These are phyloP conservation scores for Capra hircus DNA, from an alignment of 2,113 vertebrate genomes.

Conservation along the genomic window DNA sequence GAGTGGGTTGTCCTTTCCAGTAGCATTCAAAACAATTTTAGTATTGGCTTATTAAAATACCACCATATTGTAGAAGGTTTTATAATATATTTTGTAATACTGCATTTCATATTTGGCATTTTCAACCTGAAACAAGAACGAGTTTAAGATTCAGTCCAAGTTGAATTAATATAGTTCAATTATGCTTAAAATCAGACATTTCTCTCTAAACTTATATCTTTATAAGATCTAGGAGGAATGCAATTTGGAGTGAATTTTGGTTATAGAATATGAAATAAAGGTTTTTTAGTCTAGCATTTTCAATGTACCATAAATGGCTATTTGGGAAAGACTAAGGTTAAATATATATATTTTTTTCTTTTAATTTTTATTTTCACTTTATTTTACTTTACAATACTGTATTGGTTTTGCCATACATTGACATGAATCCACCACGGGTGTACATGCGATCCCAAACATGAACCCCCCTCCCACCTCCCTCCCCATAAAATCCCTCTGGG, in stretches of 20 bases:
- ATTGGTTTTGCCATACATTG: too few species aligned
- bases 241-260: neutral
- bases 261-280: slow-evolving; percentile 8
- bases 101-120: slow-evolving; percentile 61
- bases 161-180: slow-evolving; percentile 62
- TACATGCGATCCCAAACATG: too few species aligned
- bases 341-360: too few species aligned
- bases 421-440: too few species aligned
- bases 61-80: slow-evolving; percentile 21
- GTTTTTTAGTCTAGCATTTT: slow-evolving; percentile 12
- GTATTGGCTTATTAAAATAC: slow-evolving; percentile 63
- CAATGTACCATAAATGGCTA: neutral
- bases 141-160: slow-evolving; percentile 34
- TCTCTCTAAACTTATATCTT: slow-evolving; percentile 29
- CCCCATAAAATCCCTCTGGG: too few species aligned
- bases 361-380: too few species aligned
- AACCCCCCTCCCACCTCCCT: too few species aligned
- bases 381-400: too few species aligned
- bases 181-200: slow-evolving; percentile 41
- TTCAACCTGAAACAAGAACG: slow-evolving; percentile 39
- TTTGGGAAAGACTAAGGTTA: neutral
- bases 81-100: slow-evolving; percentile 46
- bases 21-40: slow-evolving; percentile 59
- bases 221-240: slow-evolving; percentile 31
- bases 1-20: neutral